Evolutionary conservation across 2,888 invertebrate genomes (phyloP).

Genomic region (Nomada hirtipes): DNA sequence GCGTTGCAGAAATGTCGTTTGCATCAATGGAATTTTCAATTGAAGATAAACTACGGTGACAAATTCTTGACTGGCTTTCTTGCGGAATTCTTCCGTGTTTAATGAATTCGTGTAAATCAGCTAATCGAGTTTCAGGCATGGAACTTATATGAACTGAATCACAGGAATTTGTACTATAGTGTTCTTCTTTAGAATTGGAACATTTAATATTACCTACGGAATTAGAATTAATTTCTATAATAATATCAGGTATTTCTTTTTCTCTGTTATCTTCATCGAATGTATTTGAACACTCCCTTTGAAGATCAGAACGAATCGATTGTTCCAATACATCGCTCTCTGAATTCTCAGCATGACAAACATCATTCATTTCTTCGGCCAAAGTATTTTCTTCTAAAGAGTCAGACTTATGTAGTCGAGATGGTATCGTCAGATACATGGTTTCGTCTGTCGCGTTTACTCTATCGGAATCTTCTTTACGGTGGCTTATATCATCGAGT

Average conservation of each 20-base stretch:
- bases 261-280: conserved; percentile 26
- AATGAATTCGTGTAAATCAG: conserved; percentile 53
- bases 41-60: conserved; percentile 41
- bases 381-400: conserved; percentile 63
- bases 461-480: conserved; percentile 79
- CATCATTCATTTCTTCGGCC: conserved; percentile 58
- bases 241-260: conserved; percentile 63
- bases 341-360: conserved; percentile 60
- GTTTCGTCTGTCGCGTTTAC: conserved; percentile 73
- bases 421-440: conserved; percentile 56
- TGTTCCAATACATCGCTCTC: conserved; percentile 37
- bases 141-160: conserved; percentile 73
- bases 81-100: conserved; percentile 51
- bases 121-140: conserved; percentile 56
- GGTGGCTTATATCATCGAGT: conserved; percentile 72
- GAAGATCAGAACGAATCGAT: conserved; percentile 36
- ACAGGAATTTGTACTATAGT: conserved; percentile 74
- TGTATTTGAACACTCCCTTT: conserved; percentile 44
- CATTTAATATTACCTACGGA: conserved; percentile 57
- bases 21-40: conserved; percentile 30
- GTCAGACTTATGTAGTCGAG: conserved; percentile 74
- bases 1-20: conserved; percentile 27
- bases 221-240: conserved; percentile 60
- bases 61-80: conserved; percentile 50
- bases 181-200: conserved; percentile 62